These are phyloP conservation scores for Lanius collurio DNA, from an alignment of 2,113 vertebrate species.

Conservation along the genomic window DNA sequence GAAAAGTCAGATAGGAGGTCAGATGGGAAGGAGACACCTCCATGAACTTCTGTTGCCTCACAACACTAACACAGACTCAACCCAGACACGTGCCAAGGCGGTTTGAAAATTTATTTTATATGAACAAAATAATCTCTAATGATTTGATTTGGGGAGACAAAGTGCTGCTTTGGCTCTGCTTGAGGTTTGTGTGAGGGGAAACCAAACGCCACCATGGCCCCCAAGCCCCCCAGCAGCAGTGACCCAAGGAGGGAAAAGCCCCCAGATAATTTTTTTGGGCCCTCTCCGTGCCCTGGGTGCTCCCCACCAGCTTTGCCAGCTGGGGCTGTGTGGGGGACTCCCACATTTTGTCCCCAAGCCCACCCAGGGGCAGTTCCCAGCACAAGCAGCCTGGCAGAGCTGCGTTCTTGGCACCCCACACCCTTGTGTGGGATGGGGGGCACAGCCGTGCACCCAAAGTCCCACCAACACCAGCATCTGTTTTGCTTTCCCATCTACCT, in stretches of 20 bases:
- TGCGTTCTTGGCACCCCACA: background rate
- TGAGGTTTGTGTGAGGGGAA: background rate
- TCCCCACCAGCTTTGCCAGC: background rate
- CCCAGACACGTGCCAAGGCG: rapidly evolving
- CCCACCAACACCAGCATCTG: background rate
- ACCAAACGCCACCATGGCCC: rapidly evolving
- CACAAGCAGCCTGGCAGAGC: background rate
- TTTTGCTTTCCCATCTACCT: background rate
- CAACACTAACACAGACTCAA: background rate
- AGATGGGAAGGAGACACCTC: background rate
- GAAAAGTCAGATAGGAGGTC: background rate
- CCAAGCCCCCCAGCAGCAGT: rapidly evolving
- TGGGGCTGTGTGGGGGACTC: background rate
- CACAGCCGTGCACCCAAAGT: background rate
- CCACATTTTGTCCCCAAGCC: rapidly evolving
- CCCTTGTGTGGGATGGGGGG: background rate
- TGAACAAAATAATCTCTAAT: background rate
- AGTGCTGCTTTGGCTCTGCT: background rate
- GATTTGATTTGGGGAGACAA: background rate
- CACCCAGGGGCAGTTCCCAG: background rate
- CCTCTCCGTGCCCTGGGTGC: too few relatives aligned
- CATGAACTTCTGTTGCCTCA: background rate
- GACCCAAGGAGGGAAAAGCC: background rate
- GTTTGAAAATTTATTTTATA: background rate
- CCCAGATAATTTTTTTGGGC: background rate